Base-by-base conservation (phyloP, 2,888 invertebrate species). In the Leptopterna dolabrata region DNA sequence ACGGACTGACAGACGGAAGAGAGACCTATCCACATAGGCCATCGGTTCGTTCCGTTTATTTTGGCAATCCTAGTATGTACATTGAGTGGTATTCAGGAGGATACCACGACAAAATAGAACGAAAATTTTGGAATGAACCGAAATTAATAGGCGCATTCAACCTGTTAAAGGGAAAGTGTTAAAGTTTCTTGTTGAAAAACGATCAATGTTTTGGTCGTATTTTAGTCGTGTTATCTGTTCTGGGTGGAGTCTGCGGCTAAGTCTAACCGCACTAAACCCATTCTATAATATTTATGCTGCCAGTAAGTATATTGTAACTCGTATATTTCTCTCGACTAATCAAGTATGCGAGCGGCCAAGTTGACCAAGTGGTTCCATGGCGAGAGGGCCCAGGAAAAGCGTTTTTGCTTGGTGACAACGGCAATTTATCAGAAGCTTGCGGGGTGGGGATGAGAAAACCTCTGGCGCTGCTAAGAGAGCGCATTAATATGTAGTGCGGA, bases 401-500 rank as follows among this genome's bases (percentile, higher is more conserved):
- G 55, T 70, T 83, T 83, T 83, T 83, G 70, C 71, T 71, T 41
- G 71, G 63, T 14, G 36, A 29, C 41, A 47, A 78, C 73, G 78
- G 81, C 55, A 81, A 81, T 81, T 81, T 81, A 81, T 81, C 51
- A 55, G 81, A 41, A 76, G 30, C 16, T 19, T 36, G 36, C 30
- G 41, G 41, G 73, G 30, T 29, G 36, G 73, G 24, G 30, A 36
- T n/a, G 45, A 45, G 78, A 45, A 45, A 45, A 27, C 27, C 41
- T 78, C 24, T 13, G 81, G 29, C 30, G 9, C 30, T 55, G 27
- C 81, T 81, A 55, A 81, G 81, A 81, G 73, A 76, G 19, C 55
- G 55, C 87, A 88, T 88, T 88, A 88, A 88, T 84, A 88, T 88
- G 87, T 88, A 88, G 87, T 47, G 71, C 36, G 84, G 76, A 51